Base-by-base conservation (phyloP, 2,888 invertebrate genomes). In the Branchellion lobata region DNA sequence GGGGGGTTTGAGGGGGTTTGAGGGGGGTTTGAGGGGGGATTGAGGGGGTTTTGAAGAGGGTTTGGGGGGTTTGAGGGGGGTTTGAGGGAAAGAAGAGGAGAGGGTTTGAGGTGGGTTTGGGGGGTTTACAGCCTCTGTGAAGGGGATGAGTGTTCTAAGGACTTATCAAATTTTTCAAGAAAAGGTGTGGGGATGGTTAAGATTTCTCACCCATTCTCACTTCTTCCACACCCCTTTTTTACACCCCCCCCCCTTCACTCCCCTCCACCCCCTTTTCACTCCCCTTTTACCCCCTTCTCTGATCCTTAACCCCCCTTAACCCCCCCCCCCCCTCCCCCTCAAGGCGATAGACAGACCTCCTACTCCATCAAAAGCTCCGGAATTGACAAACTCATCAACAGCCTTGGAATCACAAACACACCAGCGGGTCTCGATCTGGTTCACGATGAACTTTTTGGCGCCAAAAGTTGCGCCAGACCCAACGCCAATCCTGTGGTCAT, bases 391-490 rank as follows among this genome's bases (percentile, higher is more conserved):
- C 65, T 81, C 18, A 27, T 47, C 1, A 24, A 27, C 18, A 72
- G 79, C 1, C 24, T 36, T 1, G 81, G 81, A 1, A 73, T 51
- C 3, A 81, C 81, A 21, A 81, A 81, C 76, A 81, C 79, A 31
- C 81, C 81, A 14, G 79, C 73, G 8, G 81, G 53, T 5, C 72
- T 79, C 36, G 57, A 79, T 31, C 0, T 51, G 0, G 79, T 40
- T 36, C 75, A 74, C 69, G 51, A 81, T 21, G 47, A 79, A 36
- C 81, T 81, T 31, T 79, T 53, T 18, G 65, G 65, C n/a, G 27
- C 72, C 36, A 29, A 33, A 14, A 40, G 80, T 18, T 76, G 80
- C 31, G 81, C 61, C 40, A 71, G 81, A 33, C 1, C 74, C 14
- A 29, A 34, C 29, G 79, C 81, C 14, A 29, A 33, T 18, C 73